A percentile compares a stretch with the other conserved stretches of the same genome.
Conservation (phyloP, 2,888 invertebrate genomes). For the Pachliopta kotzebuea region DNA sequence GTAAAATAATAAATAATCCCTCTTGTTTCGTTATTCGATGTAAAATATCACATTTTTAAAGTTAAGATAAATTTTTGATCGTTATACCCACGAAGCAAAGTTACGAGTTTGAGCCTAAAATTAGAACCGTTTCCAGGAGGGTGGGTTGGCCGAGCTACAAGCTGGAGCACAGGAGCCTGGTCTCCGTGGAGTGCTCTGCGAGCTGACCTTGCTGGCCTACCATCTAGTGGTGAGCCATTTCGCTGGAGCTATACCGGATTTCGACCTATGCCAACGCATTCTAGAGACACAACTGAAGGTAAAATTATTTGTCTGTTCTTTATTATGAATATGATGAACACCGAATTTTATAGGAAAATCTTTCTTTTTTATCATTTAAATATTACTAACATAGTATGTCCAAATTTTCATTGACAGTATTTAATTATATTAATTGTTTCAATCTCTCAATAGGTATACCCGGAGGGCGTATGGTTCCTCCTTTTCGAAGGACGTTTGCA, state of each 20-base stretch:
- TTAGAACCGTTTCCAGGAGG: conserved; percentile 73
- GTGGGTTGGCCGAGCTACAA: conserved; percentile 87
- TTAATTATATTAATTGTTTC: neutral
- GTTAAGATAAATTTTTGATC: too few relatives aligned
- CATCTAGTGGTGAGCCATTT: conserved; percentile 92
- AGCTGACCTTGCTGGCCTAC: conserved; percentile 91
- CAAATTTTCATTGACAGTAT: neutral
- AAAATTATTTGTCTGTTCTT: too few relatives aligned
- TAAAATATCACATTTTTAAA: too few relatives aligned
- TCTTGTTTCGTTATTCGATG: too few relatives aligned
- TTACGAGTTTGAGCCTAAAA: neutral
- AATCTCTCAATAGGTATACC: conserved; percentile 79
- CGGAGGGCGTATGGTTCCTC: conserved; percentile 93
- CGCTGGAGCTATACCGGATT: conserved; percentile 89
- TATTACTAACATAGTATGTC: too few relatives aligned
- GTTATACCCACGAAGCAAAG: too few relatives aligned
- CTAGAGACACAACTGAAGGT: conserved; percentile 84
- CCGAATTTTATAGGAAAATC: too few relatives aligned
- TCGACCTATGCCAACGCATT: conserved; percentile 87
- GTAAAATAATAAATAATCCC: too few relatives aligned
- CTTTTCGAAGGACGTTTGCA: conserved; percentile 94
- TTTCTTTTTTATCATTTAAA: too few relatives aligned
- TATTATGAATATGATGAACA: too few relatives aligned
- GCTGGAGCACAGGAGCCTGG: conserved; percentile 86
- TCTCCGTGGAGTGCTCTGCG: conserved; percentile 91